Evolutionary conservation across 2,113 vertebrate species (phyloP).

Genomic region (Tupaia chinensis): DNA sequence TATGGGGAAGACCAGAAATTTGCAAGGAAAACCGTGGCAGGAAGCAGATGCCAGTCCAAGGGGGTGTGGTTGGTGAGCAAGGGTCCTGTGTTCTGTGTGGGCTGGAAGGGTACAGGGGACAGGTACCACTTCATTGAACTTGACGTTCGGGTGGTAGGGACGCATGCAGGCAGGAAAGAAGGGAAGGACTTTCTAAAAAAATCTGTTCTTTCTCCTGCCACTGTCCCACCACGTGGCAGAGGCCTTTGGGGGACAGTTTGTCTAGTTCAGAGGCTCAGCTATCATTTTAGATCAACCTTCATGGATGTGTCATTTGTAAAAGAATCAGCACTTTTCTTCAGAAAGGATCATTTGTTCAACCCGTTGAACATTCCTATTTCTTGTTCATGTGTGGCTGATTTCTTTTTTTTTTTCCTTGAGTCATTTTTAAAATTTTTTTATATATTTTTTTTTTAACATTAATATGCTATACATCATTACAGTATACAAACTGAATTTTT

Average conservation of each 20-base stretch:
- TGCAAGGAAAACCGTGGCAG: neutral
- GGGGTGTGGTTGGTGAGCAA: neutral
- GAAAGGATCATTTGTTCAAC: constrained; percentile 19
- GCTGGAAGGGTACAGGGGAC: neutral
- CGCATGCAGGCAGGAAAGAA: neutral
- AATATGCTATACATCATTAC: too few relatives aligned
- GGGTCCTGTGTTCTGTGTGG: neutral
- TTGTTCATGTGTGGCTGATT: neutral
- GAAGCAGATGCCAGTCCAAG: neutral
- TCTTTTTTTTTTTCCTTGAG: neutral
- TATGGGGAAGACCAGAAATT: neutral
- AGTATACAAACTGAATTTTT: too few relatives aligned
- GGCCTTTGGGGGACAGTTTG: neutral
- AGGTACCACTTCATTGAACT: neutral
- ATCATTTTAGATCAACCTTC: constrained; percentile 4
- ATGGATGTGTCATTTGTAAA: neutral
- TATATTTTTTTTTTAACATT: too few relatives aligned
- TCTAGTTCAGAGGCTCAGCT: neutral
- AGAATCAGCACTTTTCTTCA: neutral
- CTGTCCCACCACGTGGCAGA: neutral
- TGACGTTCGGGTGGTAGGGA: neutral
- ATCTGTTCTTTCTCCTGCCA: neutral
- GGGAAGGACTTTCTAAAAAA: neutral
- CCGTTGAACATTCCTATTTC: constrained; percentile 9
- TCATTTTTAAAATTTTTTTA: too few relatives aligned